A percentile compares a stretch with the other conserved stretches of the same genome.
These are phyloP conservation scores for Cnemophilus loriae DNA, from an alignment of 2,113 vertebrate species.

Conservation along the genomic window DNA sequence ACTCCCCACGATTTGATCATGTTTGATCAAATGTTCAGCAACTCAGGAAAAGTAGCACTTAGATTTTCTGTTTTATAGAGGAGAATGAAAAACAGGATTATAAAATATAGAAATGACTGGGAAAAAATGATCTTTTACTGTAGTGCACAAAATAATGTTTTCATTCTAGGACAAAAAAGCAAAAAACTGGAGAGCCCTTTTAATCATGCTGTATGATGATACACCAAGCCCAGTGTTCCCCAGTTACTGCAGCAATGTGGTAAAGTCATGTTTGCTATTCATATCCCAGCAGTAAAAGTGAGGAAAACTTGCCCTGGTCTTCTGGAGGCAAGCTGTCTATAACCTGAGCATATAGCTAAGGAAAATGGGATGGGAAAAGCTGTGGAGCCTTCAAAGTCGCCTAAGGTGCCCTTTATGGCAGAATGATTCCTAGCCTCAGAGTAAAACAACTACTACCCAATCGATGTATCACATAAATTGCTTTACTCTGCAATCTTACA, in stretches of 20 bases:
- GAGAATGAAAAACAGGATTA: not conserved
- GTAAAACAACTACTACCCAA: not conserved
- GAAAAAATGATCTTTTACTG: not conserved
- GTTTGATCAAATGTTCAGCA: not conserved
- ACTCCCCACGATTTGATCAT: not conserved
- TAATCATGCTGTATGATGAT: not conserved
- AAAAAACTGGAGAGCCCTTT: not conserved
- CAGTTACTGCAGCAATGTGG: not conserved
- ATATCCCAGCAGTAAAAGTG: not conserved
- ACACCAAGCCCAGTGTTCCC: fast-evolving
- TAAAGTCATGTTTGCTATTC: not conserved
- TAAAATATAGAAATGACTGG: not conserved
- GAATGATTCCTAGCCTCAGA: not conserved
- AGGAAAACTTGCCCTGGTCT: not conserved
- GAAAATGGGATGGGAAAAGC: not conserved
- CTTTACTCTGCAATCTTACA: not conserved
- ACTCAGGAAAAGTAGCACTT: not conserved
- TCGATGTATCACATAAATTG: not conserved
- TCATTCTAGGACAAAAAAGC: not conserved
- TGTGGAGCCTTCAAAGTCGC: not conserved
- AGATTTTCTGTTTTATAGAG: not conserved
- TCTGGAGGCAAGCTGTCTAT: not conserved
- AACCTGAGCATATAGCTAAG: not conserved
- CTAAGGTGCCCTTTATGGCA: not conserved
- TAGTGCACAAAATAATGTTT: not conserved